These are phyloP conservation scores for Lepidostoma basale DNA, from an alignment of 1,140 invertebrate species.

Conservation along the genomic window DNA sequence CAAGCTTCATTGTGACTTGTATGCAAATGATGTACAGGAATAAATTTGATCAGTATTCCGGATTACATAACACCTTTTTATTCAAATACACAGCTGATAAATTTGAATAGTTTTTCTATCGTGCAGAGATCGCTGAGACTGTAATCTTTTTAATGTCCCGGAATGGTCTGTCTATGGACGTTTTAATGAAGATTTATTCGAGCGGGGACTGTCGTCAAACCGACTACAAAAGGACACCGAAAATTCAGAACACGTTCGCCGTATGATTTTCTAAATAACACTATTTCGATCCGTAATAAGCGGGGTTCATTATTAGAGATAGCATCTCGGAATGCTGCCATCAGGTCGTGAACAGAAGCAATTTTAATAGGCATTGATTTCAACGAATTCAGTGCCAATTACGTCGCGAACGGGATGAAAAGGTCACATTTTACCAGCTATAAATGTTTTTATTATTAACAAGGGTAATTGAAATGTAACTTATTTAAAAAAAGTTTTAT, in stretches of 20 bases:
- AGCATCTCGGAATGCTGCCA: neutral
- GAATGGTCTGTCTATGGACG: neutral
- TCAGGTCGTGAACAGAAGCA: conserved; percentile 11
- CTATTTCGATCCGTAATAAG: conserved; percentile 1
- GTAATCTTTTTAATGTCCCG: conserved; percentile 12
- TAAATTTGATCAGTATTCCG: conserved; percentile 4
- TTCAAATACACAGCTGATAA: conserved; percentile 11
- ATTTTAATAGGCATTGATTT: neutral
- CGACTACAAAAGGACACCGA: neutral
- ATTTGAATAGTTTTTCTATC: conserved; percentile 17
- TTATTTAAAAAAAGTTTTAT: too few relatives aligned
- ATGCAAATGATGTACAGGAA: neutral
- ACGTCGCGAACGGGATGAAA: too few relatives aligned
- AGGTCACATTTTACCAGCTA: too few relatives aligned
- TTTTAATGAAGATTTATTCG: conserved; percentile 28
- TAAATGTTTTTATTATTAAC: too few relatives aligned
- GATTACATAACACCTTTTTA: conserved; percentile 17
- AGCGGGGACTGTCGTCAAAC: neutral
- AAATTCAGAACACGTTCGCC: neutral
- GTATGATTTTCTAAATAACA: conserved; percentile 3
- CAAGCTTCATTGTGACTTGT: too few relatives aligned
- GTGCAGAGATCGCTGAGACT: conserved; percentile 3
- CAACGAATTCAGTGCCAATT: too few relatives aligned
- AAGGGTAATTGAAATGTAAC: too few relatives aligned
- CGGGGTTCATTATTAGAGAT: conserved; percentile 2